phyloP scores from a whole-genome alignment of 1,140 invertebrate species.

The Ruditapes philippinarum region DNA sequence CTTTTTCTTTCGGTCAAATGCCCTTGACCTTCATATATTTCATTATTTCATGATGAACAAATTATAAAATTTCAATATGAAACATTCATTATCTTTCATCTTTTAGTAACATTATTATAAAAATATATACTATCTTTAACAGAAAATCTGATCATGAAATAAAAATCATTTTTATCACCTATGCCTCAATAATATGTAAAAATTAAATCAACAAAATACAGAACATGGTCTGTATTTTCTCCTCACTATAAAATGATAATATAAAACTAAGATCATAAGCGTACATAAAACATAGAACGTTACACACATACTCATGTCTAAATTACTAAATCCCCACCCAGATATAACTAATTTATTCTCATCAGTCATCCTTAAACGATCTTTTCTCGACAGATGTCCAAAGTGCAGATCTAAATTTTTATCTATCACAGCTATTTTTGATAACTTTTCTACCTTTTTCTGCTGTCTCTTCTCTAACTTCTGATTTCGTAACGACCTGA shows the following conservation, averaged over 20 bases:
- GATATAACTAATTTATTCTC: background rate
- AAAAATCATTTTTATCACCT: no score
- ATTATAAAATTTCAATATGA: no score
- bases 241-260: slow-evolving; percentile 88
- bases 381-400: background rate
- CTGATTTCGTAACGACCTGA: slow-evolving; percentile 68
- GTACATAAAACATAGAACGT: slow-evolving; percentile 91
- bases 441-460: slow-evolving; percentile 18
- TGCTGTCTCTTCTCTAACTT: slow-evolving; percentile 57
- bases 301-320: slow-evolving; percentile 92
- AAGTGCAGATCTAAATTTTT: background rate
- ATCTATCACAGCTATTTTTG: background rate
- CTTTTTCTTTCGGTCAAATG: no score
- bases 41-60: no score
- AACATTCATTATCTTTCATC: no score
- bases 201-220: slow-evolving; percentile 14
- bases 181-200: background rate
- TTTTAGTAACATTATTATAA: no score
- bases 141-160: no score
- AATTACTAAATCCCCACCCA: slow-evolving; percentile 79
- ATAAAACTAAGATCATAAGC: slow-evolving; percentile 91
- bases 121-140: no score
- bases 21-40: no score
- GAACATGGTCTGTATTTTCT: slow-evolving; percentile 65
- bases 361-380: background rate